Percentiles rank a stretch among this genome's conserved stretches.
Conservation (phyloP, 2,888 invertebrate genomes). For the Orchesella flavescens region DNA sequence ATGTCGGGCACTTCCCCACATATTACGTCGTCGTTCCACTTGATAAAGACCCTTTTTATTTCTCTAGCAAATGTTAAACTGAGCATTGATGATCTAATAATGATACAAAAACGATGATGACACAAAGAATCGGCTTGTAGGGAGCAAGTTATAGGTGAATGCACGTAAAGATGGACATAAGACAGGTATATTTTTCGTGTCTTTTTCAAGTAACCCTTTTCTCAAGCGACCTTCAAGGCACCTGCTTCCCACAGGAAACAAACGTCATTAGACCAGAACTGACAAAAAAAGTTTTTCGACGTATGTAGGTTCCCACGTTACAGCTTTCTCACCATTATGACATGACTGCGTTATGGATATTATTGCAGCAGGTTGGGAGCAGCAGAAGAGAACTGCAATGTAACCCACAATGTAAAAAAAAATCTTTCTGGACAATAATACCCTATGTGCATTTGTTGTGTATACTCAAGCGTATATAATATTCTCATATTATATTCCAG, state of each 20-base stretch:
- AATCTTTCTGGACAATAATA: too few relatives aligned
- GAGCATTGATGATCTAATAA: too few relatives aligned
- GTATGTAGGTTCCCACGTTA: conserved; percentile 52
- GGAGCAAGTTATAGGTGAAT: too few relatives aligned
- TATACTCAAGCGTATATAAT: neutral
- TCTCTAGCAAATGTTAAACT: too few relatives aligned
- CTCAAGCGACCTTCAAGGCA: conserved; percentile 61
- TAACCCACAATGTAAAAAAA: neutral
- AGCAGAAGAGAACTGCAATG: conserved; percentile 7
- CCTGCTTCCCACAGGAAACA: conserved; percentile 69
- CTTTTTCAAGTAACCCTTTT: conserved; percentile 13
- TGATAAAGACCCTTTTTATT: too few relatives aligned
- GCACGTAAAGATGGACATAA: too few relatives aligned
- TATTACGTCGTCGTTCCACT: too few relatives aligned
- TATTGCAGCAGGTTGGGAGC: neutral
- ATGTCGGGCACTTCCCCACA: too few relatives aligned
- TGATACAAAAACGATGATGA: too few relatives aligned
- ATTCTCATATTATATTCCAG: neutral
- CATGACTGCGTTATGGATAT: conserved; percentile 31
- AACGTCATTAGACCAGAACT: conserved; percentile 63
- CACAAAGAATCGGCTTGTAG: too few relatives aligned
- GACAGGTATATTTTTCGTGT: too few relatives aligned
- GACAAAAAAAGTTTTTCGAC: conserved; percentile 18
- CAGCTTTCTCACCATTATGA: conserved; percentile 36
- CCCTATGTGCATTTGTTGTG: too few relatives aligned